phyloP scores from a whole-genome alignment of 2,888 invertebrate genomes.

The Heliconius sara region DNA sequence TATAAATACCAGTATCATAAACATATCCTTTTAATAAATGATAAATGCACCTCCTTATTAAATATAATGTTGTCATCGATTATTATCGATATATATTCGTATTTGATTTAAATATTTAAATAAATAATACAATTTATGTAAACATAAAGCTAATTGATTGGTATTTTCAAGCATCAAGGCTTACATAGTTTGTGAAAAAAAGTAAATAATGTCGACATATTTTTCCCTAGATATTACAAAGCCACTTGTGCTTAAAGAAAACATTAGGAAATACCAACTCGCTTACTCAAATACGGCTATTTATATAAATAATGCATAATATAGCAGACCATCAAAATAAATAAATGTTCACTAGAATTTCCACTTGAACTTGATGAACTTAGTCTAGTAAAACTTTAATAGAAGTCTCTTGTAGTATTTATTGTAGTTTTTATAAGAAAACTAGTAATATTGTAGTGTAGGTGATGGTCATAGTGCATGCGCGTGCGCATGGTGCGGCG shows the following conservation, averaged over 20 bases:
- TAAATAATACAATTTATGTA: conserved; percentile 4
- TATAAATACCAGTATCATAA: conserved; percentile 2
- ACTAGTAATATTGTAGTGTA: not conserved
- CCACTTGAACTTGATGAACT: conserved; percentile 8
- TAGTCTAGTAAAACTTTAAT: conserved; percentile 5
- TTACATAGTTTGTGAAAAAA: conserved; percentile 13
- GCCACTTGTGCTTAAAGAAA: not conserved
- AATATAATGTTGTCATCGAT: not conserved
- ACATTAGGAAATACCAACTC: conserved; percentile 1
- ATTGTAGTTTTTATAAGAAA: not conserved
- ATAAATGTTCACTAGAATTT: conserved; percentile 11
- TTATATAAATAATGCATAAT: conserved; percentile 4
- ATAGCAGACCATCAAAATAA: conserved; percentile 8
- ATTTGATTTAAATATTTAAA: conserved; percentile 8
- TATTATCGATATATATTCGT: not conserved
- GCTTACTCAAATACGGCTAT: not conserved
- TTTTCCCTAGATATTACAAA: not conserved
- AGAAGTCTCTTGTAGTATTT: conserved; percentile 9
- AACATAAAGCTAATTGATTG: conserved; percentile 19
- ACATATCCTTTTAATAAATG: not conserved
- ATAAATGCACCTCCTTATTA: conserved; percentile 17
- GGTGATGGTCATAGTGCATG: conserved; percentile 72
- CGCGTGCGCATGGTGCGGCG: conserved; percentile 69
- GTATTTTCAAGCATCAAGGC: conserved; percentile 11
- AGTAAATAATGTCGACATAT: conserved; percentile 3